Percentiles rank a stretch among this genome's conserved stretches.
phyloP scores from a whole-genome alignment of 2,888 invertebrate species.

The Gibbula magus region DNA sequence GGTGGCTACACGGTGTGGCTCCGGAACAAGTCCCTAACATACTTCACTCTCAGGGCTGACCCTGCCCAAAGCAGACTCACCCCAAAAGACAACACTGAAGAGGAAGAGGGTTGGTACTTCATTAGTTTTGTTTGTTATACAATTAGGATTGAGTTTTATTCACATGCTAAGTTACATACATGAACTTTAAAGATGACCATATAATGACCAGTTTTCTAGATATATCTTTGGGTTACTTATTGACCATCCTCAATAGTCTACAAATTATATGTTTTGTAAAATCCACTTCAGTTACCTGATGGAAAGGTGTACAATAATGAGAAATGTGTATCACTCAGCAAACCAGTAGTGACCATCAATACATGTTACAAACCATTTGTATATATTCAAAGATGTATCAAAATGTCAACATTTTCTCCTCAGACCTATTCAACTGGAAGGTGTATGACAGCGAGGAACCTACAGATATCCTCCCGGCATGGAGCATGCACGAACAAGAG shows the following conservation, averaged over 20 bases:
- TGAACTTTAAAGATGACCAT: too few relatives aligned
- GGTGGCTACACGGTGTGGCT: conserved; percentile 90
- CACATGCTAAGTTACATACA: too few relatives aligned
- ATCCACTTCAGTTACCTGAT: too few relatives aligned
- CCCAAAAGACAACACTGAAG: conserved; percentile 41
- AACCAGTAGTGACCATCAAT: too few relatives aligned
- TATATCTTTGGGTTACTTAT: too few relatives aligned
- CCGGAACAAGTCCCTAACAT: conserved; percentile 82
- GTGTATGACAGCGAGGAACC: conserved; percentile 59
- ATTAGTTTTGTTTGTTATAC: neutral
- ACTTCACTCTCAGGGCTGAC: conserved; percentile 88
- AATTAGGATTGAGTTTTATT: neutral
- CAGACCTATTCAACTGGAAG: conserved; percentile 61
- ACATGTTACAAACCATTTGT: too few relatives aligned
- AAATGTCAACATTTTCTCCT: conserved; percentile 30
- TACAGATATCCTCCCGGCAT: conserved; percentile 73
- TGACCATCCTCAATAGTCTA: too few relatives aligned
- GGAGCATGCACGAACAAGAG: conserved; percentile 91
- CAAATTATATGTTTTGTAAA: too few relatives aligned
- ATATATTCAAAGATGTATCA: too few relatives aligned
- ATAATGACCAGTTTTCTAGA: too few relatives aligned
- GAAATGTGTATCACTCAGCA: too few relatives aligned
- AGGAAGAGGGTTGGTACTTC: conserved; percentile 38
- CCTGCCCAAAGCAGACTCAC: conserved; percentile 75
- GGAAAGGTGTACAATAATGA: too few relatives aligned